Evolutionary conservation across 2,888 invertebrate genomes (phyloP), one percentile per base, ranked within the genome.

Genomic region (Dioctria rufipes): DNA sequence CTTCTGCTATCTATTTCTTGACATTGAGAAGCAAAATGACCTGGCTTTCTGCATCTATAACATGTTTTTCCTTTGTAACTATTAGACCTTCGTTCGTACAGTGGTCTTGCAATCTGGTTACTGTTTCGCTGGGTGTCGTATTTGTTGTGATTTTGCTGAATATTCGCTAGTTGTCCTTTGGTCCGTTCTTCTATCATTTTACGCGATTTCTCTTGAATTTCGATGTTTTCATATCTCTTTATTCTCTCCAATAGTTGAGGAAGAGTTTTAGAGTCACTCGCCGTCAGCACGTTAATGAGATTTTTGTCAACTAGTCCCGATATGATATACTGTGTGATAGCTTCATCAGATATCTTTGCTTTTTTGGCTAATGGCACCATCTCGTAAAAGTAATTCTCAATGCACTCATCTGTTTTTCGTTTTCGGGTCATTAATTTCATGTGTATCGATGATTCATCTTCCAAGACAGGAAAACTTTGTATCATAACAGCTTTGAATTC

Each of bases 241-340:
- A 65, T 65, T 39, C 11, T 25, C 8, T n/a, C 65, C 5, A 65
- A 11, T 40, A 65, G 39, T 42, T 65, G 37, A 0, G 39, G 37
- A 8, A 3, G 65, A 25, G 39, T n/a, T 39, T 5, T n/a, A 40
- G 5, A n/a, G 11, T 40, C 42, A 6, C 39, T 43, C 3, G 78
- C n/a, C n/a, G n/a, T n/a, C n/a, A n/a, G n/a, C n/a, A 37, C 3
- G 49, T 40, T 25, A 78, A 46, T 78, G 3, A 78, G 11, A n/a
- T 39, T 46, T 43, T 60, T 13, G 25, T 78, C 61, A 42, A 40
- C 6, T 3, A 78, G 8, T 43, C 78, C 63, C 6, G 67, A 60
- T 78, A 81, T 83, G 3, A 84, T 69, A 81, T 85, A 85, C 46
- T 83, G 78, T 40, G 83, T 82, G 69, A 84, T 84, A 78, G 84